A percentile compares a stretch with the other conserved stretches of the same genome.
Evolutionary conservation across 92 coral and sea anemone genomes (phyloP).

Genomic region (Parazoanthus swiftii): DNA sequence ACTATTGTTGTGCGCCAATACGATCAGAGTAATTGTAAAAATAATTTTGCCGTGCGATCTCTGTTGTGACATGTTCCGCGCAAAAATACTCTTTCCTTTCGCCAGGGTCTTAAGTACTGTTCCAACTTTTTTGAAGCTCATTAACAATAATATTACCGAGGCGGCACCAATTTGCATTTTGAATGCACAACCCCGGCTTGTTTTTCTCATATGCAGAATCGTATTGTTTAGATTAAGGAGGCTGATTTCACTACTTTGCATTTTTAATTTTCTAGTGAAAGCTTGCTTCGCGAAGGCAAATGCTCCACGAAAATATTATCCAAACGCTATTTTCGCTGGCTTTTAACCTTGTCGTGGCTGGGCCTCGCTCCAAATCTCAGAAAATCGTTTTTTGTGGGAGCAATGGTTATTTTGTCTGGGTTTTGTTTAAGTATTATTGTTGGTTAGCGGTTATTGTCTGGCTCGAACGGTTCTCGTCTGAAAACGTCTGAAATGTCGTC

Average conservation of each 20-base stretch:
- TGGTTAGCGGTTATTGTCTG: constrained; percentile 99
- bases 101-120: constrained; percentile 9
- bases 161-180: constrained; percentile 64
- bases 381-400: constrained; percentile 71
- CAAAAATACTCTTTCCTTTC: background rate
- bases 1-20: constrained; percentile 25
- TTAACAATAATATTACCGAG: constrained; percentile 37
- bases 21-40: constrained; percentile 10
- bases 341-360: constrained; percentile 46
- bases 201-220: constrained; percentile 53
- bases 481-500: constrained; percentile 92
- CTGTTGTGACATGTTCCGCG: constrained; percentile 29
- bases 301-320: constrained; percentile 17
- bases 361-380: constrained; percentile 65
- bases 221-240: constrained; percentile 62
- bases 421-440: constrained; percentile 98
- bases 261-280: constrained; percentile 54
- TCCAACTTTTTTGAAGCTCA: constrained; percentile 19
- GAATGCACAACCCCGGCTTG: constrained; percentile 64
- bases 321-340: constrained; percentile 4
- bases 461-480: constrained; percentile 89
- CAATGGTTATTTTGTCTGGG: constrained; percentile 93
- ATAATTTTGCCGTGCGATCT: constrained; percentile 23
- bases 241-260: constrained; percentile 64
- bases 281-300: constrained; percentile 10